Evolutionary conservation across 2,113 vertebrate genomes (phyloP), one percentile per base, ranked within the genome.

Genomic region (Panurus biarmicus): DNA sequence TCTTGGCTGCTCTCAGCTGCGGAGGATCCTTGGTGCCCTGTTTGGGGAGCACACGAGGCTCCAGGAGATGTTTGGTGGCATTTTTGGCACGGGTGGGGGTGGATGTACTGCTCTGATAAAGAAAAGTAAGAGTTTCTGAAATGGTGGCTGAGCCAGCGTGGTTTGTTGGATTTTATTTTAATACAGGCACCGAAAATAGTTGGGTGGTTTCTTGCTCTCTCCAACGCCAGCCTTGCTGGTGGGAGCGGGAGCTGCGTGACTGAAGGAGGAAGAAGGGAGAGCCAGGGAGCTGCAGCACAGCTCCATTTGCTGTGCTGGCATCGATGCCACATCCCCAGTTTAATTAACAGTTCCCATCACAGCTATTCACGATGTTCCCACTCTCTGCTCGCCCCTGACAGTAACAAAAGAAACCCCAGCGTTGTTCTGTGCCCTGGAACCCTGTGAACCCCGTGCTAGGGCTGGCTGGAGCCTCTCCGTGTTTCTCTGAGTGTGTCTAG

Each of bases 341-440:
- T 95, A 95, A 95, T 95, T 93, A 95, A 83, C 91, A 86, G 64
- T 77, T 93, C 40, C 94, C 57, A n/a, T 72, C 78, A 0, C 47
- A 73, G 85, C 87, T 70, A 66, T 91, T 95, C 85, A 48, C 20
- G 3, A 5, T 4, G 47, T 75, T 75, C 81, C 89, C 5, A 3
- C 70, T 65, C 93, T 61, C 77, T 40, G 62, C 92, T 89, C 1
- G 2, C 42, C 78, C 73, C 92, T 45, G 70, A 82, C 54, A 54
- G 44, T 64, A 65, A 78, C 91, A 85, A 65, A 87, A 96, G 88
- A 73, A 88, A 40, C 64, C 64, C 53, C 70, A 81, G 1, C 0
- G 5, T 36, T 56, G 28, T 51, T 82, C 36, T 62, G 62, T 5
- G 6, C 77, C 87, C 85, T 80, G 79, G 72, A 73, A 87, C 82